Evolutionary conservation across 1,140 invertebrate genomes (phyloP), one percentile per base, ranked within the genome.

Genomic region (Drosophila punjabiensis): DNA sequence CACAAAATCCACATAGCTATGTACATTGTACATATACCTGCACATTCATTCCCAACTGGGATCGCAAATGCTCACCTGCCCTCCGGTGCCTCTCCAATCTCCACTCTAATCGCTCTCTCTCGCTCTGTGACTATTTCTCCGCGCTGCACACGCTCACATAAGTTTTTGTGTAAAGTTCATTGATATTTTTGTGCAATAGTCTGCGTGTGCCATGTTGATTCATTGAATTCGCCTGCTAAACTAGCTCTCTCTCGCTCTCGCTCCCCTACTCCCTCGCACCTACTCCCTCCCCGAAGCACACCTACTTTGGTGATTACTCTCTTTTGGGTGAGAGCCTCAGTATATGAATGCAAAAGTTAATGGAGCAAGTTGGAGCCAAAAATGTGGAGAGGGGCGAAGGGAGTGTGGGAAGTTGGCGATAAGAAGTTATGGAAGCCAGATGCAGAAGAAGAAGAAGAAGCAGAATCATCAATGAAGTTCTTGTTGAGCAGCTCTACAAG

Each of bases 101-200:
- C 37, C 47, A 41, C 65, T 60, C 56, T 55, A 43, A 52, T 62
- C 32, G 8, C 56, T 61, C 67, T 63, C 47, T 48, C 24, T 50
- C 50, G 41, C 48, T 43, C 50, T 60, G 33, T 24, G 60, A 45
- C 67, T 73, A 45, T 60, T 68, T 69, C 83, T 80, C 71, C 80
- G 69, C 67, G 69, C 60, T 73, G 68, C 67, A 71, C 61, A 65
- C 81, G 71, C 71, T 86, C 67, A 48, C 74, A 73, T 82, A 82
- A 77, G 75, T 77, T 87, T 87, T 90, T 81, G 74, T 87, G 76
- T 91, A 92, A 88, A 89, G 90, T 92, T 92, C 90, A 92, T 92
- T 92, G 90, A 92, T 92, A 92, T 92, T 90, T 92, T 89, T 79
- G 68, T 87, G 85, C 81, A 76, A 65, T 78, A 62, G 85, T 92